Percentiles rank a stretch among this genome's conserved stretches.
These are phyloP conservation scores for Chaenogobius annularis DNA, from an alignment of 2,113 vertebrate species.

Conservation along the genomic window DNA sequence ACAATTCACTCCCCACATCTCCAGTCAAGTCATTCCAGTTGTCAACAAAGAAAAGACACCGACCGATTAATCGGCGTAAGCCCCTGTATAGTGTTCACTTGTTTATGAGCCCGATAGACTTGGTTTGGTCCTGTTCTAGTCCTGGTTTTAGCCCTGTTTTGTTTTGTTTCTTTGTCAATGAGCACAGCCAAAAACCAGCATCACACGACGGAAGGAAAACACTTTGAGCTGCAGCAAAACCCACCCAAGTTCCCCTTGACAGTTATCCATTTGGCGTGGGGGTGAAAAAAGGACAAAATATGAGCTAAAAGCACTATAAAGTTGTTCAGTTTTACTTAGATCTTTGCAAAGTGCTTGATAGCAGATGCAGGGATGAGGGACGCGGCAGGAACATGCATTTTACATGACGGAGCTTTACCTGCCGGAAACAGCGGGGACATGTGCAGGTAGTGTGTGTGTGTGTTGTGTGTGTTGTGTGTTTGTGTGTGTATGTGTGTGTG, in stretches of 20 bases:
- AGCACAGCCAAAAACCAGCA: too few relatives aligned
- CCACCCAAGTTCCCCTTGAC: background rate
- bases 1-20: too few relatives aligned
- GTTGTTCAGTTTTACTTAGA: background rate
- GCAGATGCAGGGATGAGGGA: conserved; percentile 14
- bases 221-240: background rate
- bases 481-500: background rate
- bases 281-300: background rate
- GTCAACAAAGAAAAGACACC: too few relatives aligned
- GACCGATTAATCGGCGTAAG: too few relatives aligned
- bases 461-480: background rate
- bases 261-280: conserved; percentile 7
- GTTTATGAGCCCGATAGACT: too few relatives aligned
- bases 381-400: conserved; percentile 41
- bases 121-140: too few relatives aligned
- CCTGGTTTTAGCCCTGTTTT: too few relatives aligned
- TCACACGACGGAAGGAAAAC: background rate
- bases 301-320: background rate
- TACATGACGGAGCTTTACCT: conserved; percentile 56
- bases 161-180: too few relatives aligned
- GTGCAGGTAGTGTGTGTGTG: background rate
- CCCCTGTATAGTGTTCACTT: too few relatives aligned
- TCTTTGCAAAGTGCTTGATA: background rate
- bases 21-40: too few relatives aligned
- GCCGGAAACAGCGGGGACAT: background rate